Evolutionary conservation across 2,888 invertebrate genomes (phyloP).

Genomic region (Cataglyphis rosenhaueri): DNA sequence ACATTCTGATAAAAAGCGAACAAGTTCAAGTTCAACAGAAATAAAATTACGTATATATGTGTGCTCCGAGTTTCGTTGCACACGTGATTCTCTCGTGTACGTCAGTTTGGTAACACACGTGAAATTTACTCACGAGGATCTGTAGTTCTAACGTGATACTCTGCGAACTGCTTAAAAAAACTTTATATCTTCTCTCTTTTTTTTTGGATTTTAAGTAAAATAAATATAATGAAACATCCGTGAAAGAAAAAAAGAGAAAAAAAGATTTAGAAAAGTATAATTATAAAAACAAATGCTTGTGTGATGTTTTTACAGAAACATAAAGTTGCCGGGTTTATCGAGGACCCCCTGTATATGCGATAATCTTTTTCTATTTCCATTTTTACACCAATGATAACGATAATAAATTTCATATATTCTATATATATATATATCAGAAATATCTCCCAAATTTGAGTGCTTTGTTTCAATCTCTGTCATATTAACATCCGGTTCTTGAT

Average conservation of each 20-base stretch:
- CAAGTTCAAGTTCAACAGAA: conserved; percentile 21
- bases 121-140: background rate
- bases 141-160: background rate
- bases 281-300: background rate
- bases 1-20: conserved; percentile 4
- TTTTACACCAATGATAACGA: conserved; percentile 11
- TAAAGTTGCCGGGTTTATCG: conserved; percentile 66
- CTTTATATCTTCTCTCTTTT: background rate
- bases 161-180: background rate
- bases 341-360: conserved; percentile 69
- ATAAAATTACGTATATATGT: conserved; percentile 15
- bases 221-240: background rate
- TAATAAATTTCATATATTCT: background rate
- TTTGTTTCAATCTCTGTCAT: background rate
- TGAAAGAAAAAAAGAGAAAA: background rate
- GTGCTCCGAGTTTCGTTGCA: background rate
- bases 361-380: conserved; percentile 57
- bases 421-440: background rate
- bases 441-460: background rate
- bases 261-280: background rate
- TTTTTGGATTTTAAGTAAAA: background rate
- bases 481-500: background rate
- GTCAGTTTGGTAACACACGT: background rate
- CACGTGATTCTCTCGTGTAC: conserved; percentile 2
- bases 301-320: conserved; percentile 61